These are phyloP conservation scores for Eulithis testata DNA, from an alignment of 2,888 invertebrate genomes.

Conservation along the genomic window DNA sequence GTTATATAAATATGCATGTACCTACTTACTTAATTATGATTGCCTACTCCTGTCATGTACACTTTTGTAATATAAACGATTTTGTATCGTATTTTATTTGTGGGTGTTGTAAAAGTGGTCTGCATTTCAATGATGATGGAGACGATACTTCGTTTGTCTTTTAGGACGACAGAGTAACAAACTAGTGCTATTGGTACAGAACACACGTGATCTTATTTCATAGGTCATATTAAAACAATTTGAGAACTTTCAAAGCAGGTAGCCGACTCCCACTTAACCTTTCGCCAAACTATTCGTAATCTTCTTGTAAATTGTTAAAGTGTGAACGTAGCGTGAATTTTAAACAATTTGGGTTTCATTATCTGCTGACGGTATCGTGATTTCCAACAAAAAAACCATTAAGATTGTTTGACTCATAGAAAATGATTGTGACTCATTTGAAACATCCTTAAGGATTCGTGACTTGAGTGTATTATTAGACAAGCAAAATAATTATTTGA, in stretches of 20 bases:
- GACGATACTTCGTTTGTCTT: too few relatives aligned
- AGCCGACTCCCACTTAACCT: conserved; percentile 30
- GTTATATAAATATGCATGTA: too few relatives aligned
- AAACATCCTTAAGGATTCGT: conserved; percentile 34
- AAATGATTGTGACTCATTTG: conserved; percentile 34
- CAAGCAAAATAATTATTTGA: conserved; percentile 16
- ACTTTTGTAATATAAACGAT: too few relatives aligned
- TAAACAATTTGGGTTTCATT: conserved; percentile 35
- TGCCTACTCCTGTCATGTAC: too few relatives aligned
- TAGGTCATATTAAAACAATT: neutral
- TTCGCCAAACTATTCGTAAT: conserved; percentile 40
- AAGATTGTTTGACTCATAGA: conserved; percentile 33
- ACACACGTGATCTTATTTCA: too few relatives aligned
- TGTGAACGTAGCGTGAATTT: conserved; percentile 46
- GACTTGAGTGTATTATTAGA: conserved; percentile 26
- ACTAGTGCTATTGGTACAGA: too few relatives aligned
- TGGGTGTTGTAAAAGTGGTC: too few relatives aligned
- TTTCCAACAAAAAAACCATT: conserved; percentile 28
- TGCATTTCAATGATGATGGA: too few relatives aligned
- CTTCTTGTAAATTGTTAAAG: conserved; percentile 41
- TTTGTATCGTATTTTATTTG: too few relatives aligned
- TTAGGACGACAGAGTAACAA: too few relatives aligned
- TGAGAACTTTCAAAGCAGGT: conserved; percentile 22
- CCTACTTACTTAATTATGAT: too few relatives aligned
- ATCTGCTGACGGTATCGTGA: conserved; percentile 33